Evolutionary conservation across 2,113 vertebrate species (phyloP).

Genomic region (Equus przewalskii): DNA sequence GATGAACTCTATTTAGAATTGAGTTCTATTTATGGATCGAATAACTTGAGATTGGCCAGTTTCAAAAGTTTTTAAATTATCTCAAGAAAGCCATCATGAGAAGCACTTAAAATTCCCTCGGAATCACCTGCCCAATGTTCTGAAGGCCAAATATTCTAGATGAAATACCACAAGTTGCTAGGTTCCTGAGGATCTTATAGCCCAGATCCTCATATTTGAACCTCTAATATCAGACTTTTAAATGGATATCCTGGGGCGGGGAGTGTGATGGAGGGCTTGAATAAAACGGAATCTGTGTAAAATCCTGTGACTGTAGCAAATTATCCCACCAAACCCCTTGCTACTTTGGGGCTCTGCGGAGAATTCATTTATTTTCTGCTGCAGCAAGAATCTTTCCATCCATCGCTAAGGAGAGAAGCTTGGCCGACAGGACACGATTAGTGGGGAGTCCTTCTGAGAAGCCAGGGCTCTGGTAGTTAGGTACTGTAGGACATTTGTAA

Average conservation of each 20-base stretch:
- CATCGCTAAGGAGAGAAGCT: constrained; percentile 8
- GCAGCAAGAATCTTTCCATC: not conserved
- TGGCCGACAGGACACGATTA: not conserved
- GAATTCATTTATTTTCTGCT: not conserved
- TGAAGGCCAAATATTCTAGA: not conserved
- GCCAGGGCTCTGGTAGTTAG: not conserved
- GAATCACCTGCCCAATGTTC: constrained; percentile 3
- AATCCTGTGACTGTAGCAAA: not conserved
- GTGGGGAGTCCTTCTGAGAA: not conserved
- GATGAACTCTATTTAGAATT: constrained; percentile 1
- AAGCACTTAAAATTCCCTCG: not conserved
- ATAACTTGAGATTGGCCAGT: not conserved
- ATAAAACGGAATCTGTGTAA: constrained; percentile 9
- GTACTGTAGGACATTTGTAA: constrained; percentile 8
- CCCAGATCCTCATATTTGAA: not conserved
- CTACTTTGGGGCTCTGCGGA: not conserved
- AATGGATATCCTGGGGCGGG: not conserved
- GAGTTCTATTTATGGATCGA: not conserved
- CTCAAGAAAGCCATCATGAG: not conserved
- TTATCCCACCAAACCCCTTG: not conserved
- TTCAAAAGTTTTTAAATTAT: constrained; percentile 46
- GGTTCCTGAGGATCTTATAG: not conserved
- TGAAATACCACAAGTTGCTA: not conserved
- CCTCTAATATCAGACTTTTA: constrained; percentile 4
- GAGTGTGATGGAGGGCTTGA: not conserved